Conservation (phyloP, 2,888 invertebrate species). For the Linnaemya tessellans region DNA sequence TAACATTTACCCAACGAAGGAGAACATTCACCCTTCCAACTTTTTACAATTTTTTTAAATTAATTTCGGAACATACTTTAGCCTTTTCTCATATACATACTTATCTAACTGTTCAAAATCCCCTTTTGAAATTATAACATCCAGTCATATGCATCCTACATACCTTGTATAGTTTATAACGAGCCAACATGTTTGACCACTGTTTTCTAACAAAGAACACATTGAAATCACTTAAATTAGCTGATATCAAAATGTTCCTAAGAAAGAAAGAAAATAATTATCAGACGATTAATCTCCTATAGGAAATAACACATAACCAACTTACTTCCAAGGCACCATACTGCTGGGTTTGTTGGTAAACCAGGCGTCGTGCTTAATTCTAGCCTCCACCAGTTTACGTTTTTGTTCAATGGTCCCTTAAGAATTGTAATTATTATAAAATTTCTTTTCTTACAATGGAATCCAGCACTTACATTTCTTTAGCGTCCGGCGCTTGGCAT, state of each 20-base stretch:
- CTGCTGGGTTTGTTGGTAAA: slow-evolving; percentile 78
- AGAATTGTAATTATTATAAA: background rate
- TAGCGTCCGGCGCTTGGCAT: slow-evolving; percentile 78
- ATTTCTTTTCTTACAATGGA: background rate
- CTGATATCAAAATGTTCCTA: slow-evolving; percentile 77
- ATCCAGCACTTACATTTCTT: slow-evolving; percentile 79
- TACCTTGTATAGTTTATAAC: slow-evolving; percentile 81
- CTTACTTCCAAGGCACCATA: slow-evolving; percentile 80
- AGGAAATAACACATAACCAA: slow-evolving; percentile 40
- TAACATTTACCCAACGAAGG: too few relatives aligned
- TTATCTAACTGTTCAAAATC: background rate
- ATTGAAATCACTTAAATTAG: slow-evolving; percentile 79
- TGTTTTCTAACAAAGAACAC: slow-evolving; percentile 80
- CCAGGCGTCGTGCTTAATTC: slow-evolving; percentile 79
- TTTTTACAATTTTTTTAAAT: too few relatives aligned
- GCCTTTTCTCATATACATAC: background rate
- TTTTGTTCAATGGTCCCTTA: slow-evolving; percentile 81
- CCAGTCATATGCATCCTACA: slow-evolving; percentile 18
- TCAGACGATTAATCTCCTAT: too few relatives aligned
- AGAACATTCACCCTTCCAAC: too few relatives aligned
- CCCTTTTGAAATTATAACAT: background rate
- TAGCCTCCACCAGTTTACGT: slow-evolving; percentile 78
- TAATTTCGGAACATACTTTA: background rate
- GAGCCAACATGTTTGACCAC: slow-evolving; percentile 80
- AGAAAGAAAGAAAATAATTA: slow-evolving; percentile 11